These are phyloP conservation scores for Musca vetustissima DNA, from an alignment of 1,140 invertebrate species.

Conservation along the genomic window DNA sequence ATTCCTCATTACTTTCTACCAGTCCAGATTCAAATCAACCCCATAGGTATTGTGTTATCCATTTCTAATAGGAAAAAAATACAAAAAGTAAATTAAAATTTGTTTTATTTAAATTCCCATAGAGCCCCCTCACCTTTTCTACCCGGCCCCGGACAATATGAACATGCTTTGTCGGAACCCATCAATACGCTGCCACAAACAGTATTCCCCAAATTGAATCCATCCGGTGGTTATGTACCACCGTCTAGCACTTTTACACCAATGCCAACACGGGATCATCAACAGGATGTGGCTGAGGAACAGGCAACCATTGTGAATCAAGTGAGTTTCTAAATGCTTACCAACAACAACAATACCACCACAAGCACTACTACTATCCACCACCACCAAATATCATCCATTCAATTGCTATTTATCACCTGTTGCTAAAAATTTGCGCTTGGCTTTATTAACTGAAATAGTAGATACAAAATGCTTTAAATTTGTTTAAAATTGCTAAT, in stretches of 20 bases:
- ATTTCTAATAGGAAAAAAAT: no score
- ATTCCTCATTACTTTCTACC: slow-evolving; percentile 41
- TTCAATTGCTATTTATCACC: slow-evolving; percentile 1
- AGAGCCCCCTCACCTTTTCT: slow-evolving; percentile 52
- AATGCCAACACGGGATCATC: slow-evolving; percentile 53
- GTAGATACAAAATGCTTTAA: no score
- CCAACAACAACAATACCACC: no score
- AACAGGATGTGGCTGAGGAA: slow-evolving; percentile 55
- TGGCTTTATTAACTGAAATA: not conserved
- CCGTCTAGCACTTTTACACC: slow-evolving; percentile 36
- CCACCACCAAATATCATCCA: slow-evolving; percentile 1
- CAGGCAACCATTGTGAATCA: slow-evolving; percentile 55
- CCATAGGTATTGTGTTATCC: no score
- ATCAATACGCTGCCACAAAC: slow-evolving; percentile 54
- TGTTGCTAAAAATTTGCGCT: not conserved
- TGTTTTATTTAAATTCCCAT: not conserved
- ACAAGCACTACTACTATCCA: no score
- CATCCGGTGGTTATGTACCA: slow-evolving; percentile 47
- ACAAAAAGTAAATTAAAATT: no score
- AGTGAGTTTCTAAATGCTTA: slow-evolving; percentile 42
- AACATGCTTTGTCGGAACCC: slow-evolving; percentile 48
- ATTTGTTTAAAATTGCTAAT: no score
- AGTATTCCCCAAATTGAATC: slow-evolving; percentile 54
- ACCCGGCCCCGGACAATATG: slow-evolving; percentile 51
- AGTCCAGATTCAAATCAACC: slow-evolving; percentile 36